Percentiles rank a stretch among this genome's conserved stretches.
These are phyloP conservation scores for Clarias batrachus DNA, from an alignment of 2,113 vertebrate species.

Conservation along the genomic window DNA sequence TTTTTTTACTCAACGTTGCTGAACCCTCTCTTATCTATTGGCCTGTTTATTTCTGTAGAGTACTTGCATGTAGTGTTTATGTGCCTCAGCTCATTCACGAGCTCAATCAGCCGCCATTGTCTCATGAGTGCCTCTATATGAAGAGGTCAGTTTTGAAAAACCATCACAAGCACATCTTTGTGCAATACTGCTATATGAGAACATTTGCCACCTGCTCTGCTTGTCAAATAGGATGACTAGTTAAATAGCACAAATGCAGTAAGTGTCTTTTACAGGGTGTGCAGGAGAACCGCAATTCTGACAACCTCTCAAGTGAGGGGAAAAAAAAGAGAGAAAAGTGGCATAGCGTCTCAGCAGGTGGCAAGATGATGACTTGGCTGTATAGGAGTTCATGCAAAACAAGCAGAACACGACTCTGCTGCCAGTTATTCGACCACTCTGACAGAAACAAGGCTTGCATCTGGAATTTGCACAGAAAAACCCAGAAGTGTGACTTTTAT, in stretches of 20 bases:
- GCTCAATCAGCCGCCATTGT: conserved; percentile 29
- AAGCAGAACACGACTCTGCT: conserved; percentile 6
- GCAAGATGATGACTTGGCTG: conserved; percentile 25
- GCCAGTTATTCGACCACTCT: conserved; percentile 36
- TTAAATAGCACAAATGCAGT: conserved; percentile 23
- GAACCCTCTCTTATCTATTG: neutral
- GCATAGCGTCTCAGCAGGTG: conserved; percentile 6
- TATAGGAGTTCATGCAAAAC: conserved; percentile 31
- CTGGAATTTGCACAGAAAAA: conserved; percentile 13
- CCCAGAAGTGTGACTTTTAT: conserved; percentile 34
- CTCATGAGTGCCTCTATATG: conserved; percentile 22
- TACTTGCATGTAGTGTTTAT: conserved; percentile 6
- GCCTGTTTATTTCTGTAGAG: conserved; percentile 12
- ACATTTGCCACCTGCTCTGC: conserved; percentile 23
- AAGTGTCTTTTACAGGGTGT: conserved; percentile 13
- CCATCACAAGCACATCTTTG: neutral
- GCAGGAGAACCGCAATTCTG: conserved; percentile 9
- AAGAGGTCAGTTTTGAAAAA: neutral
- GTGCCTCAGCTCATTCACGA: conserved; percentile 23
- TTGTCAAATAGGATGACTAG: conserved; percentile 14
- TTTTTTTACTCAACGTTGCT: neutral
- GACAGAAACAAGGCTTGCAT: conserved; percentile 38
- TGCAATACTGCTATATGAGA: neutral
- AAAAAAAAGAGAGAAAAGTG: conserved; percentile 7
- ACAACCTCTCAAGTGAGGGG: conserved; percentile 14